Base-by-base conservation (phyloP, 2,797 vertebrate species). In the Coregonus sp. region DNA sequence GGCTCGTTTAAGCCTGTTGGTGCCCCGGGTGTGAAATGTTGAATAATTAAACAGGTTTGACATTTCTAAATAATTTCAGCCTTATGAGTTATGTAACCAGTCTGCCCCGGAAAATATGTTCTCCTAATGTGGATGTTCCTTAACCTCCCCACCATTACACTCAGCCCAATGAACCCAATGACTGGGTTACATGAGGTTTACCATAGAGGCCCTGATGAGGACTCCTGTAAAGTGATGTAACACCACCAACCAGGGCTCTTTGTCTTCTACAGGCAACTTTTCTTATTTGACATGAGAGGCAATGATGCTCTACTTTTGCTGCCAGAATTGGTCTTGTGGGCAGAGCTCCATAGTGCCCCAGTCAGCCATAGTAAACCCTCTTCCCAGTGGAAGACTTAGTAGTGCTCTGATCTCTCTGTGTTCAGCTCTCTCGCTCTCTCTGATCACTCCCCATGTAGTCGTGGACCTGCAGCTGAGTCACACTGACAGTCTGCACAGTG, bases 271-370 rank as follows among this genome's bases (percentile, higher is more conserved):
- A 63, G 59, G 59, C 20, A 63, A 25, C 59, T 25, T 2, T 25
- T 29, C 20, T 63, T 47, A 47, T 47, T 25, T 63, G n/a, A 63
- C 59, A 61, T 11, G 59, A 63, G 59, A 5, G 9, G 9, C 40
- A 47, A 47, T 47, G 40, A 56, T 18, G 12, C 11, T 63, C n/a
- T 63, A 25, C 59, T 63, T 25, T 63, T 11, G 59, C 59, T 61
- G 56, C n/a, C 56, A 61, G 56, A n/a, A n/a, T 61, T n/a, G 56
- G 5, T 61, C n/a, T 6, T 20, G 18, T 20, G 33, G 72, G 56
- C 35, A 71, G 87, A 90, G 89, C 80, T 75, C 85, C 85, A 91
- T 89, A 91, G 91, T 89, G 76, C 90, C 90, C 87, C 90, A 92
- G 74, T 80, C 85, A 70, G 85, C n/a, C 29, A 52, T 1, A 29